Evolutionary conservation across 1,140 invertebrate species (phyloP), one percentile per base, ranked within the genome.

Genomic region (Pseudoatta argentina): DNA sequence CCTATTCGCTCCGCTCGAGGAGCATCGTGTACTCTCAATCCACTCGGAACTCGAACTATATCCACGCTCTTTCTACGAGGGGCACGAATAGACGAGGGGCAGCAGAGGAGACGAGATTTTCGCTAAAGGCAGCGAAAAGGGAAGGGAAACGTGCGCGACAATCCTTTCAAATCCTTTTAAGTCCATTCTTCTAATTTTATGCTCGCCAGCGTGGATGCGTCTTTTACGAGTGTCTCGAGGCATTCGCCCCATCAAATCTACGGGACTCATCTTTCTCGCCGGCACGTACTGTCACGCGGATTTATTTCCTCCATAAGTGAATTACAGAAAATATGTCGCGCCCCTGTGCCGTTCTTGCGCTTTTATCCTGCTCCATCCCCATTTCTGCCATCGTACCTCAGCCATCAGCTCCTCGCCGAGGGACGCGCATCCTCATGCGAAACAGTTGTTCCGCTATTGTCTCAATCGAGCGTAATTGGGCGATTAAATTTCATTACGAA

Each of bases 111-210:
- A 18, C 51, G 89, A 89, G 87, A 81, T 57, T 85, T 82, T 77
- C 81, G 87, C 57, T 85, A 64, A 83, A 67, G 85, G 73, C 61
- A 24, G 21, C 12, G 66, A 10, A 34, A 7, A 7, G 39, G 14
- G 21, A 2, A 14, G 0, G 55, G 86, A 1, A 44, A 53, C 30
- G 21, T 51, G 66, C 66, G 72, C 76, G 91, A 91, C 91, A 93
- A 93, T 93, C 92, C 92, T 93, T 92, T 93, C 91, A 91, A 93
- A 93, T 93, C 91, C 91, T 93, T 91, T 92, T 88, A 91, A 92
- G 88, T 91, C 87, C 88, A 90, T 93, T 93, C 91, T 91, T 92
- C 91, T 93, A 93, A 93, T 93, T 93, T 93, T 91, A 93, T 93
- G 91, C 91, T 92, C 82, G 86, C 87, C 57, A 82, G 77, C 81